These are phyloP conservation scores for Lonchura striata DNA, from an alignment of 2,113 vertebrate genomes.

Conservation along the genomic window DNA sequence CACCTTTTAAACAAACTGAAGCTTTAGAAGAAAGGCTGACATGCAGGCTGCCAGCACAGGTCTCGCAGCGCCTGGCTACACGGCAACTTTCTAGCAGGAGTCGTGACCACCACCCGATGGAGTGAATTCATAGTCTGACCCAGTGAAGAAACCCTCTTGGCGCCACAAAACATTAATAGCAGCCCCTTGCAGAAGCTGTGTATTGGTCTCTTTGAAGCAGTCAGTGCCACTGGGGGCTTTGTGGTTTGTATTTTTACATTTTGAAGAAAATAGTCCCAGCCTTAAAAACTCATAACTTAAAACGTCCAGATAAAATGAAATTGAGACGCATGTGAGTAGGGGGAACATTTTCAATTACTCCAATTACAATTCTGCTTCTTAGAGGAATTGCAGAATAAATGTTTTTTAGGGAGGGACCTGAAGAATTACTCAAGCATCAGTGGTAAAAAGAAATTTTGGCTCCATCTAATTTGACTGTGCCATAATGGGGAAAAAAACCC, in stretches of 20 bases:
- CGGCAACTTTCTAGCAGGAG: background rate
- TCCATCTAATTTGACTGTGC: background rate
- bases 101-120: background rate
- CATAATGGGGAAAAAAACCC: background rate
- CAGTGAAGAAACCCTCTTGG: background rate
- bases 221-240: background rate
- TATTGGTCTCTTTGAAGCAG: background rate
- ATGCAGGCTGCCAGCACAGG: background rate
- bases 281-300: background rate
- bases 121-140: background rate
- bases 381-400: background rate
- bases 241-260: background rate
- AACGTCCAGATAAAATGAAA: background rate
- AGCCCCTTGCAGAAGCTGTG: background rate
- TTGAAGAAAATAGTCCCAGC: background rate
- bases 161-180: background rate
- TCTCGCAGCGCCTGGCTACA: fast-evolving
- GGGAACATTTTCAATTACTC: background rate
- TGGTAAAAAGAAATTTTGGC: background rate
- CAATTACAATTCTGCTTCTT: background rate
- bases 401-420: background rate
- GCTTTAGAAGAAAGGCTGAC: background rate
- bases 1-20: background rate
- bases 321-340: background rate
- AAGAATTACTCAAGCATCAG: background rate